phyloP scores from a whole-genome alignment of 2,888 invertebrate genomes.

The Copidosoma aretas region DNA sequence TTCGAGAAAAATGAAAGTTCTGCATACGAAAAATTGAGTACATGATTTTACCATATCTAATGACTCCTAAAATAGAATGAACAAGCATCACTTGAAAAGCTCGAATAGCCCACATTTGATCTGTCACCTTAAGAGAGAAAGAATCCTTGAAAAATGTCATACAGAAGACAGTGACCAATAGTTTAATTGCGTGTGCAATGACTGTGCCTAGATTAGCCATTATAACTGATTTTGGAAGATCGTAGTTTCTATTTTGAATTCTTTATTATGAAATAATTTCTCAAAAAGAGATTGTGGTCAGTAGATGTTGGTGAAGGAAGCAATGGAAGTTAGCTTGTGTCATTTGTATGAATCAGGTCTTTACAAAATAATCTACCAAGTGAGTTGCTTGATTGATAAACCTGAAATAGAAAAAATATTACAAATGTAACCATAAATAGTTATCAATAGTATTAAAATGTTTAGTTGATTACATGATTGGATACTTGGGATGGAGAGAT shows the following conservation, averaged over 20 bases:
- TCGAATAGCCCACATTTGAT: conserved; percentile 53
- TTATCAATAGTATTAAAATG: no score
- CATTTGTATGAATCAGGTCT: no score
- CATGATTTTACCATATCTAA: conserved; percentile 53
- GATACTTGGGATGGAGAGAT: no score
- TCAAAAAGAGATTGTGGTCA: background rate
- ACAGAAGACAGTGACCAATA: conserved; percentile 53
- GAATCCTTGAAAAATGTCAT: conserved; percentile 51
- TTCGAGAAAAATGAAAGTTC: background rate
- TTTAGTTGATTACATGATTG: no score
- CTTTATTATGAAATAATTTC: background rate
- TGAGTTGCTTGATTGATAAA: background rate
- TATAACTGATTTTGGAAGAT: conserved; percentile 32
- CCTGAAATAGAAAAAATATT: background rate
- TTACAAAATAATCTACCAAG: conserved; percentile 6
- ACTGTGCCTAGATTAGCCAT: conserved; percentile 56
- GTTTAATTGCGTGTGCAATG: conserved; percentile 55
- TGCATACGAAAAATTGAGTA: background rate
- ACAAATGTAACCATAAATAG: no score
- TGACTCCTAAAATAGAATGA: conserved; percentile 56
- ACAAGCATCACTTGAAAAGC: conserved; percentile 56
- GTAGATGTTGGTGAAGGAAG: conserved; percentile 4
- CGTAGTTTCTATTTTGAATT: conserved; percentile 23
- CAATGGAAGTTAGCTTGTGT: background rate
- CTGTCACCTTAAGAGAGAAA: conserved; percentile 46